Percentiles rank a stretch among this genome's conserved stretches.
phyloP scores from a whole-genome alignment of 2,113 vertebrate species.

The Callipepla californica region DNA sequence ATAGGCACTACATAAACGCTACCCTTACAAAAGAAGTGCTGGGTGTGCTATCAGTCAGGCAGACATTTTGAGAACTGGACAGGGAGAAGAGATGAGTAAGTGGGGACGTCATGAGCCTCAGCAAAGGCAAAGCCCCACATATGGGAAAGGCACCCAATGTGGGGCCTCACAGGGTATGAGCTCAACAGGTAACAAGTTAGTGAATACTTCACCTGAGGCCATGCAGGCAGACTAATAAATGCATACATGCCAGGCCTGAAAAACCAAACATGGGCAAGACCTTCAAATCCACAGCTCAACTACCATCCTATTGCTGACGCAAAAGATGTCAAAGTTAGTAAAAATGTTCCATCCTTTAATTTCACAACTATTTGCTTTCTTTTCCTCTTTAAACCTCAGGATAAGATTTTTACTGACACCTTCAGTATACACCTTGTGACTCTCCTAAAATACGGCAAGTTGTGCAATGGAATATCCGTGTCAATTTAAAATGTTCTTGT shows the following conservation, averaged over 20 bases:
- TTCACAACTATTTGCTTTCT: neutral
- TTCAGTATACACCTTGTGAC: neutral
- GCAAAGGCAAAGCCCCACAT: neutral
- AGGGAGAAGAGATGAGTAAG: neutral
- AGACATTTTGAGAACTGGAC: neutral
- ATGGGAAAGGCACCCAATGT: neutral
- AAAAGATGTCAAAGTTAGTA: neutral
- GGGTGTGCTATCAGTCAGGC: neutral
- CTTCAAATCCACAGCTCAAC: neutral
- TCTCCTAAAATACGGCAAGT: neutral
- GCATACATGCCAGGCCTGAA: neutral
- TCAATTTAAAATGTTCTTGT: neutral
- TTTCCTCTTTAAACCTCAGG: neutral
- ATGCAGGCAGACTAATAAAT: rapidly evolving
- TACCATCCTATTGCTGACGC: neutral
- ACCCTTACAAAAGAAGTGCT: too few species aligned
- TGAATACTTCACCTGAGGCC: neutral
- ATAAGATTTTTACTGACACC: neutral
- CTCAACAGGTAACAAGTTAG: neutral
- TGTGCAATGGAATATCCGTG: neutral
- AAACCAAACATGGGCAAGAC: neutral
- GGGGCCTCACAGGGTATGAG: neutral
- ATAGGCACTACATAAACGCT: neutral
- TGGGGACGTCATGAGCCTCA: neutral
- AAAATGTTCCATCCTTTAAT: neutral